Evolutionary conservation across 2,797 vertebrate genomes (phyloP).

Genomic region (Hozukius guyotensis): DNA sequence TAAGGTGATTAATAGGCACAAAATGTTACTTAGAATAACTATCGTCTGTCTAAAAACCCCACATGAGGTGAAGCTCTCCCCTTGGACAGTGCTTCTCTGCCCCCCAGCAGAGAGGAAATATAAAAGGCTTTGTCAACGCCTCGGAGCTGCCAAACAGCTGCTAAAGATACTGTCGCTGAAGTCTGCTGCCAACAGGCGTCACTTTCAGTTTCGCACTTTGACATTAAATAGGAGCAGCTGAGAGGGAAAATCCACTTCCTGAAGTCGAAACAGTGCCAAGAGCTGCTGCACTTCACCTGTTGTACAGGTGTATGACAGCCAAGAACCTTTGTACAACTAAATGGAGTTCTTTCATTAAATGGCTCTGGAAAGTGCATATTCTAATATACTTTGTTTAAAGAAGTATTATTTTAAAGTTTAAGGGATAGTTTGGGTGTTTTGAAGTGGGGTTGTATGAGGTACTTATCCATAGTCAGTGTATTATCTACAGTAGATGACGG

Average conservation of each 20-base stretch:
- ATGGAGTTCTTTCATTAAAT: background rate
- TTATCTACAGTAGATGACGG: background rate
- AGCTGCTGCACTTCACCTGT: conserved; percentile 29
- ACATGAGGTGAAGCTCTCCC: conserved; percentile 28
- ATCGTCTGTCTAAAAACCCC: background rate
- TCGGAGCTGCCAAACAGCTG: conserved; percentile 65
- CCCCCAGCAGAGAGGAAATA: conserved; percentile 38
- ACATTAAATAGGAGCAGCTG: conserved; percentile 57
- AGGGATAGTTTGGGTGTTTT: background rate
- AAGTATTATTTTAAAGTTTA: background rate
- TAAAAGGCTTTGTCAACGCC: conserved; percentile 32
- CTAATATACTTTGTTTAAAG: too few species aligned
- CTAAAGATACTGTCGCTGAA: conserved; percentile 51
- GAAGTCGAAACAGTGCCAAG: conserved; percentile 22
- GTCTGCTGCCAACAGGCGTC: conserved; percentile 52
- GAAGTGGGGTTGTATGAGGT: background rate
- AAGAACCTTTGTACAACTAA: background rate
- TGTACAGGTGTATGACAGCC: conserved; percentile 14
- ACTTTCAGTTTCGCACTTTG: conserved; percentile 38
- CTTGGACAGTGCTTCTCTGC: background rate
- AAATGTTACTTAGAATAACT: background rate
- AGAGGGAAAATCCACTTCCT: conserved; percentile 32
- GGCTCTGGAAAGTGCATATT: background rate
- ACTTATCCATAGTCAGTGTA: background rate
- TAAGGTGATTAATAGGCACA: conserved; percentile 2